Evolutionary conservation across 2,888 invertebrate genomes (phyloP), one percentile per base, ranked within the genome.

Genomic region (Caenorhabditis drosophilae): DNA sequence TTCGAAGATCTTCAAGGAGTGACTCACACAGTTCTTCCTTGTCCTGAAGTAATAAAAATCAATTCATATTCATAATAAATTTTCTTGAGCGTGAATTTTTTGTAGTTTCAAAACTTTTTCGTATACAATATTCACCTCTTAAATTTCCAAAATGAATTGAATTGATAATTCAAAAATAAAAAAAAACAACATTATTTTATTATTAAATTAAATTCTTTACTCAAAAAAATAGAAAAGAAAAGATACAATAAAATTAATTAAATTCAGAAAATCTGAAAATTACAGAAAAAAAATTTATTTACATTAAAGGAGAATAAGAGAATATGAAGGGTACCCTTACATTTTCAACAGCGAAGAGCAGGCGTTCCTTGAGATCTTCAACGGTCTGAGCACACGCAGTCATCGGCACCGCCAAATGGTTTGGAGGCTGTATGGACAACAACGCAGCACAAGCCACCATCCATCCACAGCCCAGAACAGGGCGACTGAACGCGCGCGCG

Each of bases 331-430:
- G n/a, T n/a, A n/a, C n/a, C n/a, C 80, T 80, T 81, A 81, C 81
- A 73, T 81, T 79, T 64, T 80, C 76, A 53, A 76, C 67, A 44
- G 78, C 78, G 51, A 47, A 41, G 46, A 66, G 58, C 26, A 81
- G 76, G 52, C 73, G 74, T 49, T 70, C 57, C 71, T 79, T 81
- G 67, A 81, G 72, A 57, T 77, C 79, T 34, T 81, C 81, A 42
- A 78, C 73, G 38, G 63, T 63, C 49, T 61, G 60, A 42, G 63
- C 61, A 45, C 53, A 31, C 46, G 67, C 42, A 46, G 63, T 63
- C 67, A 70, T 70, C 64, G 70, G 53, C 61, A 60, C 67, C 54
- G 72, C 70, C 68, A 76, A 67, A 40, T 55, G 55, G 56, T 62
- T 60, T 60, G 57, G 69, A 27, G 71, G 69, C 51, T 69, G 70